Evolutionary conservation across 1,140 invertebrate species (phyloP), one percentile per base, ranked within the genome.

Genomic region (Meloidogyne exigua): DNA sequence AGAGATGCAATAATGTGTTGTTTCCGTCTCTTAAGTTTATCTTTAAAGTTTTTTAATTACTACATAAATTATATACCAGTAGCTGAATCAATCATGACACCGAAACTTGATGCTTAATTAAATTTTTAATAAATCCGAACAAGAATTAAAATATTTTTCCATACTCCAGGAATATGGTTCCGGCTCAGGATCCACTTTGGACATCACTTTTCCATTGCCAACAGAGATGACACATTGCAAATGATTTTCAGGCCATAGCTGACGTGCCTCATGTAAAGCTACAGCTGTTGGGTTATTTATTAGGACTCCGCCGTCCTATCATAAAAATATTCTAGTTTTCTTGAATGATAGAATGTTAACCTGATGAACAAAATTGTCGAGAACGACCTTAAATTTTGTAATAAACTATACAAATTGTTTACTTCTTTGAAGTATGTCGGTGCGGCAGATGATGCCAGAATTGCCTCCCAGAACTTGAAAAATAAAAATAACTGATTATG

Each of bases 351-450:
- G 0, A 11, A n/a, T 25, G 7, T 18, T 26, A 21, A 67, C 65
- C 74, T 67, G 74, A 42, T 75, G 74, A 10, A 68, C 64, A 4
- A 71, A 75, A 10, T 66, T 49, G n/a, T 75, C 68, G 23, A 75
- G 62, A 36, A 57, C 49, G 10, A 73, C 62, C 72, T 62, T 28
- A 73, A 73, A 28, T 21, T 26, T 3, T 13, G 26, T 32, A 49
- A 10, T 72, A 65, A 23, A 23, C 25, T 42, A 72, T 91, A 21
- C 93, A 89, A 66, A 76, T 68, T 36, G 3, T 9, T 81, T 91
- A 92, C 94, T 87, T 95, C 93, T 86, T 93, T 92, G 89, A 95
- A 96, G 89, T 95, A 95, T 0, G 93, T 93, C 2, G 95, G 95
- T 23, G 95, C 95, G 68, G 95, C 94, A 62, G 94, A 93, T 11